phyloP scores from a whole-genome alignment of 2,888 invertebrate species.

The Lasioglossum leucozonium region DNA sequence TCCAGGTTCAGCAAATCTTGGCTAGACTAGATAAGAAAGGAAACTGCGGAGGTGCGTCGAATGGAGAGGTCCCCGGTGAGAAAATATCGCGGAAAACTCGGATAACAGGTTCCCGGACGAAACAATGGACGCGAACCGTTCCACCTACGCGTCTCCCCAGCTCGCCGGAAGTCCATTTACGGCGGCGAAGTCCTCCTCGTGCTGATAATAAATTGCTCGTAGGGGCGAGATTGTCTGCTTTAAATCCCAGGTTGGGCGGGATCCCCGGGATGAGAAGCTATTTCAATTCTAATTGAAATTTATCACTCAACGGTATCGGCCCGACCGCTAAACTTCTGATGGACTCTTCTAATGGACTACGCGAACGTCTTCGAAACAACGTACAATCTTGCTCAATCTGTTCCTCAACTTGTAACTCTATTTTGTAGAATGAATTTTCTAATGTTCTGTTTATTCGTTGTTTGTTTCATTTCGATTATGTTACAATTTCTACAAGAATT shows the following conservation, averaged over 20 bases:
- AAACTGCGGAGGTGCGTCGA: not conserved
- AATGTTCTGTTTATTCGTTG: not conserved
- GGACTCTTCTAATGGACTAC: not conserved
- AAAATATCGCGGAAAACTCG: constrained; percentile 28
- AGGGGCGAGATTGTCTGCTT: not conserved
- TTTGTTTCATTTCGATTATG: not conserved
- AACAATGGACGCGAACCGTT: constrained; percentile 50
- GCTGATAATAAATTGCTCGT: constrained; percentile 9
- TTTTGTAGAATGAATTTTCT: not conserved
- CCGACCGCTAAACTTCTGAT: not conserved
- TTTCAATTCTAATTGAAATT: constrained; percentile 5
- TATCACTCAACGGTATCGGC: not conserved
- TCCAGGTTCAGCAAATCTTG: not conserved
- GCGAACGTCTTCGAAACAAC: not conserved
- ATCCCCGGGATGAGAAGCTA: not conserved
- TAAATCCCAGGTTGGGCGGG: not conserved
- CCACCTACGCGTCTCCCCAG: constrained; percentile 6
- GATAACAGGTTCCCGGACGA: constrained; percentile 28
- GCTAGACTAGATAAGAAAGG: not conserved
- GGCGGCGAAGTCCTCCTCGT: not conserved
- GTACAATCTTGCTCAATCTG: not conserved
- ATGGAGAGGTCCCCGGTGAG: not conserved
- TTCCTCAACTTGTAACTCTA: too few relatives aligned
- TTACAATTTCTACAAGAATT: not conserved
- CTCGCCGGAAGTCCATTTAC: constrained; percentile 27